phyloP scores from a whole-genome alignment of 2,797 vertebrate species.

The Karalla daura region DNA sequence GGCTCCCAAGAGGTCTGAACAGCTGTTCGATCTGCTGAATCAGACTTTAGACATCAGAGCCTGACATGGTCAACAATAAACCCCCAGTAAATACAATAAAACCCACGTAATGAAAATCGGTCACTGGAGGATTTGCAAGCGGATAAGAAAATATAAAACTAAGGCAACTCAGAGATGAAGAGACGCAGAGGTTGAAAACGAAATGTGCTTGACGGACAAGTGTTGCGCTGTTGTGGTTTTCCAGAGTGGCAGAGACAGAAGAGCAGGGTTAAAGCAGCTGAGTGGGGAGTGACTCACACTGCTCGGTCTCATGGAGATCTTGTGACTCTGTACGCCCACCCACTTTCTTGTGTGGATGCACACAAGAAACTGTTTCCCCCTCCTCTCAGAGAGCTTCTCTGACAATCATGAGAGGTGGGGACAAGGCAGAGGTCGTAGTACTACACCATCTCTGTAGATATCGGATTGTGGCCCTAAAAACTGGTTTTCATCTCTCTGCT shows the following conservation, averaged over 20 bases:
- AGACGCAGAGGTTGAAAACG: not conserved
- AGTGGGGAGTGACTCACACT: slow-evolving; percentile 28
- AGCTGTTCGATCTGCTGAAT: slow-evolving; percentile 15
- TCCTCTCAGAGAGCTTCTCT: not conserved
- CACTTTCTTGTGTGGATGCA: slow-evolving; percentile 1
- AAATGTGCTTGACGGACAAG: not conserved
- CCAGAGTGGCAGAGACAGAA: slow-evolving; percentile 12
- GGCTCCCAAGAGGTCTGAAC: slow-evolving; percentile 19
- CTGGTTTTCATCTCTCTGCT: not conserved
- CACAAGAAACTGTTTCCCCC: not conserved
- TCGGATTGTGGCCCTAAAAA: not conserved
- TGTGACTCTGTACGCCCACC: slow-evolving; percentile 53
- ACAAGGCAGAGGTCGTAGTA: slow-evolving; percentile 2
- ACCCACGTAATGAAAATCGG: slow-evolving; percentile 1
- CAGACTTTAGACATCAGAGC: not conserved
- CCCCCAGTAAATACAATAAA: not conserved
- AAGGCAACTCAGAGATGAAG: not conserved
- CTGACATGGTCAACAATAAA: not conserved
- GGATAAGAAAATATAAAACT: not conserved
- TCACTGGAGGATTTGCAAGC: not conserved
- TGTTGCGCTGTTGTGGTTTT: not conserved
- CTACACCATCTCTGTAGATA: slow-evolving; percentile 6
- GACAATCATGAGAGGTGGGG: not conserved
- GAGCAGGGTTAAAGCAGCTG: slow-evolving; percentile 17
- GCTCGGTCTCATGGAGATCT: slow-evolving; percentile 52